Evolutionary conservation across 2,113 vertebrate genomes (phyloP).

Genomic region (Chitala chitala): DNA sequence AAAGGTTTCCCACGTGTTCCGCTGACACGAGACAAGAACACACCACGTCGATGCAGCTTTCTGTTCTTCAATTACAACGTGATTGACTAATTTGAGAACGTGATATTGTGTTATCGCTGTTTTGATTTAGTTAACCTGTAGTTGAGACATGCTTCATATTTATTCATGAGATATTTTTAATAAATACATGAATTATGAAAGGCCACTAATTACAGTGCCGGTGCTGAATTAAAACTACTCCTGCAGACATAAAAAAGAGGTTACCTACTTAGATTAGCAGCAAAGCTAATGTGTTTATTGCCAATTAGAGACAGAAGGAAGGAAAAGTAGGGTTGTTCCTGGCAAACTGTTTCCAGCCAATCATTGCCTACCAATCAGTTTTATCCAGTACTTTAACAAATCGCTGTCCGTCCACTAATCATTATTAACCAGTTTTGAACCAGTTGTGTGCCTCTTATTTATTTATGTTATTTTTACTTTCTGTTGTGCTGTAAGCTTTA

Average conservation of each 20-base stretch:
- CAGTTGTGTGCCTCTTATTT: too few species aligned
- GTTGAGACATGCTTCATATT: not conserved
- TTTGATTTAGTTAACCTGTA: not conserved
- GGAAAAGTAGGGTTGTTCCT: not conserved
- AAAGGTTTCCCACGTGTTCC: too few species aligned
- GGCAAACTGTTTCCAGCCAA: too few species aligned
- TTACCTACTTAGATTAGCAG: not conserved
- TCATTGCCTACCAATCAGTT: too few species aligned
- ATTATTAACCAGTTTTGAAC: too few species aligned
- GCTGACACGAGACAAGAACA: not conserved
- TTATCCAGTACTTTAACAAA: too few species aligned
- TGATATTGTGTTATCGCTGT: not conserved
- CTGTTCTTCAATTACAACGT: not conserved
- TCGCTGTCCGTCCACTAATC: too few species aligned
- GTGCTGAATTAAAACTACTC: not conserved
- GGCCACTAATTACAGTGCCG: not conserved
- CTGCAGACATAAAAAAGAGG: not conserved
- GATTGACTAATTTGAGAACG: not conserved
- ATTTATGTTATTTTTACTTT: too few species aligned
- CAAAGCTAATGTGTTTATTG: not conserved
- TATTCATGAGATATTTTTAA: not conserved
- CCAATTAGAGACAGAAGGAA: not conserved
- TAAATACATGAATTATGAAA: conserved; percentile 6
- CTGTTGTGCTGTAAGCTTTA: too few species aligned
- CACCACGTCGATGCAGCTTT: not conserved